Evolutionary conservation across 1,140 invertebrate genomes (phyloP), one percentile per base, ranked within the genome.

Genomic region (Nixonia krombeini): DNA sequence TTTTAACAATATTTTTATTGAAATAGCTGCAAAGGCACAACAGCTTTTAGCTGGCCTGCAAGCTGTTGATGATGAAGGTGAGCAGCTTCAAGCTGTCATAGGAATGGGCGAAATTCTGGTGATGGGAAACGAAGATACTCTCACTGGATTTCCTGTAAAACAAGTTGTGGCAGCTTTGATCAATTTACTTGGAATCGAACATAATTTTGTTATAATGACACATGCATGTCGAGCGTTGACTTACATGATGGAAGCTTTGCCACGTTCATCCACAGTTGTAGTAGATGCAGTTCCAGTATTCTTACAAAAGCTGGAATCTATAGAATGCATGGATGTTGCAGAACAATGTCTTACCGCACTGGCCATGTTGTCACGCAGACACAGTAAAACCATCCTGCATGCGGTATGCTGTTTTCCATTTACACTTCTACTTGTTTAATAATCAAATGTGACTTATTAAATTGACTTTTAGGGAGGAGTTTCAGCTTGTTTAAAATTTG

Each of bases 161-260:
- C 96, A 98, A 85, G 96, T 98, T 8, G 96, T 99, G 8, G 96
- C 97, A 7, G 96, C 96, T 1, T 89, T 99, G 1, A 95, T 96
- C 31, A 92, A 89, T 73, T 83, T 97, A 21, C 88, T 97, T 1
- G 91, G 92, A 17, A 95, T 96, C 88, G 95, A 97, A 76, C 96
- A 99, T 80, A 99, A 99, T 87, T 99, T 99, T 87, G 98, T 99
- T 83, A 98, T 99, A 88, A 99, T 99, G 97, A 98, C 99, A 78
- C 96, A 99, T 83, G 97, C 97, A 0, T 99, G 97, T 84, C 92
- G 98, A 37, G 97, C 97, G 4, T 87, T 99, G 7, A 99, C 97
- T 0, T 99, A 99, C 81, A 99, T 99, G 97, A 95, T 99, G 91
- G 98, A 99, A 85, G 96, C 97, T 1, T 77, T 99, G 44, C 98